Conservation (phyloP, 2,113 vertebrate genomes). For the Sinocyclocheilus anophthalmus region DNA sequence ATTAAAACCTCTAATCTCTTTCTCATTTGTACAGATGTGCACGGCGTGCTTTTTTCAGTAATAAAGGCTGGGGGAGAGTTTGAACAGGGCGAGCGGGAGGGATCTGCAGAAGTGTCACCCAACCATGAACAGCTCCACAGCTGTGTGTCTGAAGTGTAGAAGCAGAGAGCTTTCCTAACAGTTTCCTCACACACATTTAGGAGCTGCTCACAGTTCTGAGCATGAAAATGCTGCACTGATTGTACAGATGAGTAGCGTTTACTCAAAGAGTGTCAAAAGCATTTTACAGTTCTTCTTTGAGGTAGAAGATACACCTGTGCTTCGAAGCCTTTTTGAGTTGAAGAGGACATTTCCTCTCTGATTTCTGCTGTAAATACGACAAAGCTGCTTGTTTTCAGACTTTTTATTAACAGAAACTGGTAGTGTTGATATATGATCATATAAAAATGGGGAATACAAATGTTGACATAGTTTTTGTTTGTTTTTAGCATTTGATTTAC, state of each 20-base stretch:
- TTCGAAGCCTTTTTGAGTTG: too few species aligned
- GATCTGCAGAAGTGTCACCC: conserved; percentile 71
- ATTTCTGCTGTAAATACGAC: neutral
- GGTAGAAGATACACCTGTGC: too few species aligned
- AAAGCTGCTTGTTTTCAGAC: neutral
- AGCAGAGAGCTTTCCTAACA: neutral
- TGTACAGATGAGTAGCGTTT: neutral
- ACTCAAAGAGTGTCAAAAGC: neutral
- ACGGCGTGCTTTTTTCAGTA: conserved; percentile 49
- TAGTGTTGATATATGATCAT: neutral
- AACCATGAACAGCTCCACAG: conserved; percentile 67
- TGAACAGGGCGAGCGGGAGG: conserved; percentile 55
- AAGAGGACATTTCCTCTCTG: too few species aligned
- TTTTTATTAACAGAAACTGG: neutral
- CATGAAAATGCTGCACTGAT: neutral
- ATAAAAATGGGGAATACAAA: neutral
- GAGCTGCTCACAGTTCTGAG: neutral
- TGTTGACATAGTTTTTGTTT: too few species aligned
- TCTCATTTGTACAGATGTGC: conserved; percentile 70
- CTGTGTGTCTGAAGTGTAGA: conserved; percentile 59
- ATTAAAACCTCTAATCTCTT: conserved; percentile 54
- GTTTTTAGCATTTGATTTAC: too few species aligned
- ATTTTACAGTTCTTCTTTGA: too few species aligned
- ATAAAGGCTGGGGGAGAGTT: conserved; percentile 65
- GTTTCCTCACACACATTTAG: neutral